A percentile compares a stretch with the other conserved stretches of the same genome.
These are phyloP conservation scores for Mythimna pallens DNA, from an alignment of 2,888 invertebrate genomes.

Conservation along the genomic window DNA sequence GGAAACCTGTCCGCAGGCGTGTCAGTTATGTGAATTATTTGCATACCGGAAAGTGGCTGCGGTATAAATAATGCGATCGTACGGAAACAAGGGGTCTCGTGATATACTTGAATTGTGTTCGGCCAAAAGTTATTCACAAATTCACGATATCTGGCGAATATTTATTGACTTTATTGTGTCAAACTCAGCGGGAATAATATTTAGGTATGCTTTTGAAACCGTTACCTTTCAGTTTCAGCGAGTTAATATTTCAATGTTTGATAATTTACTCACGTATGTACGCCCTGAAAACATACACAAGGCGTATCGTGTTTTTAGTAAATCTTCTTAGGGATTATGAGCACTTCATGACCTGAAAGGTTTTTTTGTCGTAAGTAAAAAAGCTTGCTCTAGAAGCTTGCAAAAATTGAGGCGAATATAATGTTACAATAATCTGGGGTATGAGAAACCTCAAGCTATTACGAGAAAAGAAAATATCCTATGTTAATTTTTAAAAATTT, in stretches of 20 bases:
- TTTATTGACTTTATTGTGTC: constrained; percentile 28
- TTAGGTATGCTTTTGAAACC: neutral
- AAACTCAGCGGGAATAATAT: constrained; percentile 2
- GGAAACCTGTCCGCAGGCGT: constrained; percentile 56
- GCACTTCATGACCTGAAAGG: constrained; percentile 34
- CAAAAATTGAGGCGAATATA: constrained; percentile 40
- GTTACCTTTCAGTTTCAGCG: constrained; percentile 19
- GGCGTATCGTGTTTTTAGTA: constrained; percentile 23
- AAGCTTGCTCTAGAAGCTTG: constrained; percentile 24
- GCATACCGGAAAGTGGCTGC: constrained; percentile 60
- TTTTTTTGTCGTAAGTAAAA: constrained; percentile 16
- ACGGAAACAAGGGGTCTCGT: constrained; percentile 47
- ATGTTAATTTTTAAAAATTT: constrained; percentile 47
- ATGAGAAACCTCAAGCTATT: constrained; percentile 42
- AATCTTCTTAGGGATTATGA: constrained; percentile 25
- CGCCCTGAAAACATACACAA: constrained; percentile 4
- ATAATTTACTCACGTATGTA: constrained; percentile 26
- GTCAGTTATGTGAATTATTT: constrained; percentile 57
- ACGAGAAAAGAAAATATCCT: constrained; percentile 40
- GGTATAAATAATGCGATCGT: constrained; percentile 51
- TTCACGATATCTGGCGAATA: constrained; percentile 24
- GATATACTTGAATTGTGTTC: constrained; percentile 49
- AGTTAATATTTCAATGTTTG: constrained; percentile 27
- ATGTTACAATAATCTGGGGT: constrained; percentile 34
- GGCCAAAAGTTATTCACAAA: constrained; percentile 28